These are phyloP conservation scores for Alosa alosa DNA, from an alignment of 2,113 vertebrate species.

Conservation along the genomic window DNA sequence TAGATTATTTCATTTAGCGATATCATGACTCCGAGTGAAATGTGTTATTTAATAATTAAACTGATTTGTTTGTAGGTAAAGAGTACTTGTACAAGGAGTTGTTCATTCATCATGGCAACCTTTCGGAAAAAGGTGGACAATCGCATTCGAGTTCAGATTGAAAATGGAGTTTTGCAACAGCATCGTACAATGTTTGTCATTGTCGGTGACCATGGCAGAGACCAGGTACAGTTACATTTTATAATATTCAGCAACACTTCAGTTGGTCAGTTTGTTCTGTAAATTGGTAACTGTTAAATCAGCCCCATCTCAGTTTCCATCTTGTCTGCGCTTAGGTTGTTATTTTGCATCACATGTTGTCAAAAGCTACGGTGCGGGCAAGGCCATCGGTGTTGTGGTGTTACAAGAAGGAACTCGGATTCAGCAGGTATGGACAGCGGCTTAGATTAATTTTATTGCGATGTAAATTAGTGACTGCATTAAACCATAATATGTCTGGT, in stretches of 20 bases:
- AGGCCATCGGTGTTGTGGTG: constrained; percentile 96
- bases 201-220: constrained; percentile 90
- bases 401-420: constrained; percentile 95
- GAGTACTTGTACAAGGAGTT: not conserved
- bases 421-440: constrained; percentile 83
- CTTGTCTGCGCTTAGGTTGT: constrained; percentile 79
- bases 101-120: constrained; percentile 66
- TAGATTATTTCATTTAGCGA: no score
- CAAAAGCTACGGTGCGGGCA: constrained; percentile 88
- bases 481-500: not conserved
- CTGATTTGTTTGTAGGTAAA: not conserved
- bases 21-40: not conserved
- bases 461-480: not conserved
- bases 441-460: not conserved
- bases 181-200: constrained; percentile 87
- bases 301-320: constrained; percentile 15
- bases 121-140: constrained; percentile 95
- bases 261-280: not conserved
- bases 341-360: constrained; percentile 97
- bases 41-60: not conserved
- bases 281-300: not conserved
- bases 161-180: constrained; percentile 86
- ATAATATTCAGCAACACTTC: not conserved
- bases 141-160: constrained; percentile 92
- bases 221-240: constrained; percentile 76